Conservation (phyloP, 2,113 vertebrate species). For the Syngnathus floridae region DNA sequence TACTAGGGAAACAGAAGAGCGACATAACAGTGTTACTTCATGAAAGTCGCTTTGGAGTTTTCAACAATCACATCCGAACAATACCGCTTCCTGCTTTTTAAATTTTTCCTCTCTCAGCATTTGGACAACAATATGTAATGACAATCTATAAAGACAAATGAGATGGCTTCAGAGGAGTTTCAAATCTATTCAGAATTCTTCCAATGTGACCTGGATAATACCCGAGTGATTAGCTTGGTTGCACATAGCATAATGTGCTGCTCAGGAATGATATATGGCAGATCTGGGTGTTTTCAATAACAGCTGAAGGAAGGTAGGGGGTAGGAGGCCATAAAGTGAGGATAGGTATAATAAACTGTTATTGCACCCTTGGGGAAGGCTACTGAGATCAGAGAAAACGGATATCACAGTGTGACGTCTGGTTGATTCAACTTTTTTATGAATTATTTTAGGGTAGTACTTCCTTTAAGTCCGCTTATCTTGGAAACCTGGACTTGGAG, state of each 20-base stretch:
- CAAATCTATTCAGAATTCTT: constrained; percentile 42
- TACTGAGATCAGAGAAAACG: constrained; percentile 56
- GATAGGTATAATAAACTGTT: constrained; percentile 74
- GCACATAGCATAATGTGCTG: constrained; percentile 51
- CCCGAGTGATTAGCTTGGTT: constrained; percentile 52
- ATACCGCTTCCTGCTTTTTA: neutral
- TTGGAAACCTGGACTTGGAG: constrained; percentile 14
- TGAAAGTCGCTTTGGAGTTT: neutral
- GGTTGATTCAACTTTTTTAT: constrained; percentile 42
- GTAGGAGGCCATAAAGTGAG: constrained; percentile 63
- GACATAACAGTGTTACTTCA: constrained; percentile 12
- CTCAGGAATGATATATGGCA: constrained; percentile 68
- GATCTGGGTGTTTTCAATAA: constrained; percentile 71
- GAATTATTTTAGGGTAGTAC: constrained; percentile 27
- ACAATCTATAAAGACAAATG: constrained; percentile 49
- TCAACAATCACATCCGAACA: neutral
- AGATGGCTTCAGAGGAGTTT: constrained; percentile 44
- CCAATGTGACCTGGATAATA: constrained; percentile 41
- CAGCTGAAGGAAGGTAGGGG: constrained; percentile 52
- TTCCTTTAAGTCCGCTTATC: constrained; percentile 25
- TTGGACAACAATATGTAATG: neutral
- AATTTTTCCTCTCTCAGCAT: neutral
- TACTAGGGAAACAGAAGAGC: constrained; percentile 66
- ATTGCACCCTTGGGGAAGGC: constrained; percentile 69
- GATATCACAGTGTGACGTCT: constrained; percentile 54